Conservation (phyloP, 2,113 vertebrate species). For the Tragelaphus imberbis region DNA sequence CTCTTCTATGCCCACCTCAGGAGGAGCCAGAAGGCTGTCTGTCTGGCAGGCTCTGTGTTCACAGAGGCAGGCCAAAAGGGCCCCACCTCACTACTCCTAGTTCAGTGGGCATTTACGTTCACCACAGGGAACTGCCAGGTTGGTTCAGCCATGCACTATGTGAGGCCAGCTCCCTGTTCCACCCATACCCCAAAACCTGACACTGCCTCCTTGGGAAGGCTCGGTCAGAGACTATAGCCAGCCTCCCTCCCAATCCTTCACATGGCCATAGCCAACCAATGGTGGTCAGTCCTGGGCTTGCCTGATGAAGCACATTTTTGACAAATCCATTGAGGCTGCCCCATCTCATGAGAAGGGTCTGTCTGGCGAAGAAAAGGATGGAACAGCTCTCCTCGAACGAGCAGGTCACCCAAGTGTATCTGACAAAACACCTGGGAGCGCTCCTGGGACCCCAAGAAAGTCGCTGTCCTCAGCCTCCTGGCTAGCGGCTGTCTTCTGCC, state of each 20-base stretch:
- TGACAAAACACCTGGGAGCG: neutral
- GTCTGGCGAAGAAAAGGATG: neutral
- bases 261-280: neutral
- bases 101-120: neutral
- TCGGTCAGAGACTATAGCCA: neutral
- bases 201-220: neutral
- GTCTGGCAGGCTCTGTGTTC: neutral
- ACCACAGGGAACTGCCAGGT: neutral
- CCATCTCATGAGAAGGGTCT: neutral
- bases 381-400: neutral
- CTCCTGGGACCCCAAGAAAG: neutral
- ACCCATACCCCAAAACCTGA: neutral
- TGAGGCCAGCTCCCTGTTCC: neutral
- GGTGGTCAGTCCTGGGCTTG: neutral
- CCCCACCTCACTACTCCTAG: neutral
- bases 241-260: neutral
- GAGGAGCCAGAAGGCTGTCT: neutral
- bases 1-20: neutral
- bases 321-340: neutral
- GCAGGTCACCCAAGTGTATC: neutral
- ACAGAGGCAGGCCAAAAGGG: neutral
- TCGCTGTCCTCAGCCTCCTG: neutral
- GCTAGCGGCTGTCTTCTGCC: neutral
- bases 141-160: neutral
- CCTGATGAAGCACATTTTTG: neutral